These are phyloP conservation scores for Microctonus aethiopoides DNA, from an alignment of 2,888 invertebrate genomes.

Conservation along the genomic window DNA sequence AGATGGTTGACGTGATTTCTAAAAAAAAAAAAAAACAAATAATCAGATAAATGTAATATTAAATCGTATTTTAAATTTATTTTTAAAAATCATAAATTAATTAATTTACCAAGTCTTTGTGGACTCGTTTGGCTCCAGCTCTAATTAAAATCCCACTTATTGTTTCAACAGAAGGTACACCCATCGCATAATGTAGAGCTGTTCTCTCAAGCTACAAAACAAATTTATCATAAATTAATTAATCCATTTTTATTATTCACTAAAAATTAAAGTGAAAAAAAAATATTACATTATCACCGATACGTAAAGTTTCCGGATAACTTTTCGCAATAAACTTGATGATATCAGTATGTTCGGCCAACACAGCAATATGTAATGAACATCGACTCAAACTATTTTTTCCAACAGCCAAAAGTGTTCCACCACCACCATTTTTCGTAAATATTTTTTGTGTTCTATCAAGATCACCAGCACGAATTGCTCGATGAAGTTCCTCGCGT, in stretches of 20 bases:
- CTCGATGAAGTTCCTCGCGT: slow-evolving; percentile 81
- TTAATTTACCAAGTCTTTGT: slow-evolving; percentile 78
- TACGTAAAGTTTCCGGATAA: slow-evolving; percentile 78
- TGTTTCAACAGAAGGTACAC: slow-evolving; percentile 84
- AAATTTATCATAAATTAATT: no score
- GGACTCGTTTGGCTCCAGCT: slow-evolving; percentile 84
- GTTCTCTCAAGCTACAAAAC: slow-evolving; percentile 83
- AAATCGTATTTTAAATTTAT: background rate
- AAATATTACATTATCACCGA: slow-evolving; percentile 85
- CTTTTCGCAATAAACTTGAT: slow-evolving; percentile 80
- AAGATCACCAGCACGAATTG: slow-evolving; percentile 76
- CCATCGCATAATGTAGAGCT: slow-evolving; percentile 92
- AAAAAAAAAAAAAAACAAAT: slow-evolving; percentile 49
- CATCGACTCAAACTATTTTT: slow-evolving; percentile 81
- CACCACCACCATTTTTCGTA: slow-evolving; percentile 69
- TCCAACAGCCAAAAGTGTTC: slow-evolving; percentile 70
- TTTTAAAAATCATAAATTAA: background rate
- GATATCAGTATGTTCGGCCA: slow-evolving; percentile 84
- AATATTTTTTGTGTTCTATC: slow-evolving; percentile 71
- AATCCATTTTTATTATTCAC: background rate
- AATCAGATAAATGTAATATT: background rate
- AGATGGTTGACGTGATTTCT: slow-evolving; percentile 87
- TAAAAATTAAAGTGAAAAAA: background rate
- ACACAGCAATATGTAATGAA: slow-evolving; percentile 86
- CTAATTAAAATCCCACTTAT: slow-evolving; percentile 84